Percentiles rank a stretch among this genome's conserved stretches.
Evolutionary conservation across 2,888 invertebrate species (phyloP).

Genomic region (Euplagia quadripunctaria): DNA sequence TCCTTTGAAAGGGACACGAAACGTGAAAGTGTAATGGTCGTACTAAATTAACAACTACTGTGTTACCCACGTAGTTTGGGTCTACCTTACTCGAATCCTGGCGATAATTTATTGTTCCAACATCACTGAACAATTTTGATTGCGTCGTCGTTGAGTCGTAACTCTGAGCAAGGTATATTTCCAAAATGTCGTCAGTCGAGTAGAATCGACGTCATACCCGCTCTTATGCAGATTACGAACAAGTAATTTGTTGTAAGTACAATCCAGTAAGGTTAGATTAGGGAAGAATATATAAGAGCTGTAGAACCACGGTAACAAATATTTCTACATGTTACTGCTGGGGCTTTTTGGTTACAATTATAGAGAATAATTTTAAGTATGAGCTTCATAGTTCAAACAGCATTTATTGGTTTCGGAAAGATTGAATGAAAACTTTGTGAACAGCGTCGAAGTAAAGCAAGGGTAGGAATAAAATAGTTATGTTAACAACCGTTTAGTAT

Average conservation of each 20-base stretch:
- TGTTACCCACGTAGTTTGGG: constrained; percentile 16
- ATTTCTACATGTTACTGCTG: background rate
- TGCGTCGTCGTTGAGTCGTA: constrained; percentile 2
- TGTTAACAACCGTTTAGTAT: no score
- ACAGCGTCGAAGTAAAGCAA: no score
- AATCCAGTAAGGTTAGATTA: background rate
- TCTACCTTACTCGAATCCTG: constrained; percentile 17
- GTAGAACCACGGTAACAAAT: background rate
- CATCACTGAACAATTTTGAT: constrained; percentile 17
- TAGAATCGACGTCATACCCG: background rate
- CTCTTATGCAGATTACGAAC: background rate
- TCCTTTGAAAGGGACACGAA: constrained; percentile 26
- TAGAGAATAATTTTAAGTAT: no score
- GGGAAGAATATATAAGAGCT: background rate
- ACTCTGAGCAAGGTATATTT: constrained; percentile 13
- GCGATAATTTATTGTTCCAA: constrained; percentile 20
- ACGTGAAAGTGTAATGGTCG: constrained; percentile 28
- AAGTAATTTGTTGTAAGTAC: background rate
- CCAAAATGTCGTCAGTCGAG: background rate
- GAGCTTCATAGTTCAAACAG: no score
- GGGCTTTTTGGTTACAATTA: no score
- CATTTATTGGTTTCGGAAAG: no score
- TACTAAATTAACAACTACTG: constrained; percentile 27
- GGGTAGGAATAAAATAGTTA: no score
- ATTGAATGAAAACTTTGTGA: no score